These are phyloP conservation scores for Psittacula derbiana DNA, from an alignment of 2,797 vertebrate genomes.

Conservation along the genomic window DNA sequence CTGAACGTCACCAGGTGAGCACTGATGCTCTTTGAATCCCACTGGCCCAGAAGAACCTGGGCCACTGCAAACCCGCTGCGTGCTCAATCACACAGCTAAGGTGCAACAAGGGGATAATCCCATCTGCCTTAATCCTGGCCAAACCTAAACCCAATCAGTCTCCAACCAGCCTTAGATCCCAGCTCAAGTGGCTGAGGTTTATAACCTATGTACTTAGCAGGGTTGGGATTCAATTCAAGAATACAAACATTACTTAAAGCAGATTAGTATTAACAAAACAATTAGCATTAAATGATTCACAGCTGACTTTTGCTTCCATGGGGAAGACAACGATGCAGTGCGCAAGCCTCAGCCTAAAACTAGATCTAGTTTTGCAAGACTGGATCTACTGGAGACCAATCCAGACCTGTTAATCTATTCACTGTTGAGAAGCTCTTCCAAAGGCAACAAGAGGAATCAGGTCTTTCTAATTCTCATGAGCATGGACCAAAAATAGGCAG, in stretches of 20 bases:
- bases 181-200: neutral
- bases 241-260: neutral
- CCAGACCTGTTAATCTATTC: neutral
- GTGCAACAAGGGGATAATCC: neutral
- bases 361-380: neutral
- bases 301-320: neutral
- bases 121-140: neutral
- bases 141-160: neutral
- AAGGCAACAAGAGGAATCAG: neutral
- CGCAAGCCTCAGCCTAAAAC: neutral
- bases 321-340: neutral
- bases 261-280: neutral
- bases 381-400: neutral
- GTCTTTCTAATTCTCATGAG: neutral
- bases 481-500: neutral
- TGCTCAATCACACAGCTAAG: neutral
- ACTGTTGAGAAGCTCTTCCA: neutral
- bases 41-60: neutral
- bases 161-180: neutral
- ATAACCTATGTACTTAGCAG: neutral
- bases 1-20: conserved; percentile 84
- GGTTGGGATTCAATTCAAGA: neutral
- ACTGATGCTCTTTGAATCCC: neutral
- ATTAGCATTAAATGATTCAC: neutral
- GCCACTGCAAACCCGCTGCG: neutral